Evolutionary conservation across 2,797 vertebrate species (phyloP).

Genomic region (Scyliorhinus canicula): DNA sequence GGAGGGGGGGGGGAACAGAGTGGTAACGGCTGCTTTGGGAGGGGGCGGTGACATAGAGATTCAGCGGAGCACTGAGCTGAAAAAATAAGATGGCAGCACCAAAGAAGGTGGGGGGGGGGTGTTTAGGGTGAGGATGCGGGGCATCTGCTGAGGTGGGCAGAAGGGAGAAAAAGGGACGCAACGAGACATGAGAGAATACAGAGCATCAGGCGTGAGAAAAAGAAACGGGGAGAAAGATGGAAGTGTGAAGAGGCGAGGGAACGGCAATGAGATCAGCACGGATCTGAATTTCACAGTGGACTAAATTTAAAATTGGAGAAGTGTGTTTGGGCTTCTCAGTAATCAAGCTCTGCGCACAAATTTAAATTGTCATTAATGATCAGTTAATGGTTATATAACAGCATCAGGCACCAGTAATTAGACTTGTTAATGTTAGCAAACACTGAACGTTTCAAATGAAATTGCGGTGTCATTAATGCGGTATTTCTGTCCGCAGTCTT

Average conservation of each 20-base stretch:
- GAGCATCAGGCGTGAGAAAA: neutral
- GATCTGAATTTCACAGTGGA: neutral
- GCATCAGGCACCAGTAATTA: slow-evolving; percentile 21
- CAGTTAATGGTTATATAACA: slow-evolving; percentile 17
- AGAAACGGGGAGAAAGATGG: no score
- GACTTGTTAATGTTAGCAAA: slow-evolving; percentile 22
- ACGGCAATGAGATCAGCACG: neutral
- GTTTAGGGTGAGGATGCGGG: neutral
- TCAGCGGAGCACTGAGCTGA: neutral
- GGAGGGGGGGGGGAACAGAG: neutral
- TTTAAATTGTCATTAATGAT: slow-evolving; percentile 34
- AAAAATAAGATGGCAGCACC: no score
- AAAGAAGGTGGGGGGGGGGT: no score
- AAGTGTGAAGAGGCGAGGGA: neutral
- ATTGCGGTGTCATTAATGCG: neutral
- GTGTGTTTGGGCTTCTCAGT: neutral
- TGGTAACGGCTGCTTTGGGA: no score
- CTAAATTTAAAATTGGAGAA: neutral
- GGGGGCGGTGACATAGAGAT: neutral
- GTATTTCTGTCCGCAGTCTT: neutral
- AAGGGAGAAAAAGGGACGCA: neutral
- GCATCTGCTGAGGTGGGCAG: no score
- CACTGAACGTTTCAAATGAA: neutral
- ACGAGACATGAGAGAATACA: neutral
- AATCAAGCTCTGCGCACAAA: neutral